Conservation (phyloP, 2,797 vertebrate species). For the Varecia variegata region DNA sequence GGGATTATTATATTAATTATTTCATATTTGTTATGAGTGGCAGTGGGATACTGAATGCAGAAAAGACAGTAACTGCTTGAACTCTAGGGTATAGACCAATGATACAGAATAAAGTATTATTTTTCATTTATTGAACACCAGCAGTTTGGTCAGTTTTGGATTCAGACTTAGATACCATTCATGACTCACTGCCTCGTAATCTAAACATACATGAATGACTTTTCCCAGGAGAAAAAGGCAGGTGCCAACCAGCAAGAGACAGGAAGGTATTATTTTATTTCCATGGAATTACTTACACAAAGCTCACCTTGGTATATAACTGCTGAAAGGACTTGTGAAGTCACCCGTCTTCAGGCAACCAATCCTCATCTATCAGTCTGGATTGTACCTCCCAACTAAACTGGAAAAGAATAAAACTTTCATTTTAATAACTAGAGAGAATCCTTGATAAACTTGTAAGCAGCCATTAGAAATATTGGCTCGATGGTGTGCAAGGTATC, state of each 20-base stretch:
- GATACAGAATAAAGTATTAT: background rate
- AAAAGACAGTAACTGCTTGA: background rate
- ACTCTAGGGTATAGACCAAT: background rate
- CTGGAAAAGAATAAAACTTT: background rate
- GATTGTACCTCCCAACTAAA: background rate
- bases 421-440: background rate
- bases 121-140: background rate
- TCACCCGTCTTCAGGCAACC: background rate
- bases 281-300: background rate
- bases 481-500: background rate
- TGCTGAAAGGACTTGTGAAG: background rate
- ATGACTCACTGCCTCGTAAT: background rate
- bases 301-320: background rate
- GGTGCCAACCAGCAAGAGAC: background rate
- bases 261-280: background rate
- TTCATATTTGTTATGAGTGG: background rate
- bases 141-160: background rate
- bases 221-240: background rate
- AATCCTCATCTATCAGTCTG: background rate
- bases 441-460: background rate
- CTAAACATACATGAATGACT: background rate
- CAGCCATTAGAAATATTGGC: background rate
- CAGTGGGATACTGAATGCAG: background rate
- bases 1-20: slow-evolving; percentile 36
- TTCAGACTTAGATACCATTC: background rate